Percentiles rank a stretch among this genome's conserved stretches.
These are phyloP conservation scores for Amniataba percoides DNA, from an alignment of 2,797 vertebrate genomes.

Conservation along the genomic window DNA sequence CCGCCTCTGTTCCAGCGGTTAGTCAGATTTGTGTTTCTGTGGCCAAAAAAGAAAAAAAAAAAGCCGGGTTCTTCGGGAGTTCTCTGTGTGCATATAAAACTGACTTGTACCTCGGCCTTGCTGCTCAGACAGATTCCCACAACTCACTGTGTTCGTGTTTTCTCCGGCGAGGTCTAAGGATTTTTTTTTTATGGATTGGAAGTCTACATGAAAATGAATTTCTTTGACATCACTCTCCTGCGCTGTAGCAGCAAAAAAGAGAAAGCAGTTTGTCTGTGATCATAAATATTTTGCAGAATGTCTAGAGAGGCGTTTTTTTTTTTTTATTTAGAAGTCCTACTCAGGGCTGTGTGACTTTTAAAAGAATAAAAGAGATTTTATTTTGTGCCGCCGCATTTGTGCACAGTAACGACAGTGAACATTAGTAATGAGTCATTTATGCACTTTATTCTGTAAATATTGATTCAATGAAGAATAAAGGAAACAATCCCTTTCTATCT, in stretches of 20 bases:
- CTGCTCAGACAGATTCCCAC: constrained; percentile 11
- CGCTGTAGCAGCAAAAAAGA: constrained; percentile 29
- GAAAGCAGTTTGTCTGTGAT: constrained; percentile 53
- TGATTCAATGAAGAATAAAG: constrained; percentile 35
- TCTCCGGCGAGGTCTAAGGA: constrained; percentile 25
- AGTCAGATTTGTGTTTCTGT: constrained; percentile 44
- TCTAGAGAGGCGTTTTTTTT: constrained; percentile 18
- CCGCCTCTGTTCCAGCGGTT: constrained; percentile 40
- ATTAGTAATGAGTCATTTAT: constrained; percentile 17
- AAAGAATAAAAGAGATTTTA: not conserved
- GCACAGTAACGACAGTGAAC: constrained; percentile 1
- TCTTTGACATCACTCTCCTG: constrained; percentile 43
- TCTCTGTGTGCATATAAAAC: constrained; percentile 12
- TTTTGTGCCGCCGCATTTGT: constrained; percentile 3
- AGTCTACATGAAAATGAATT: constrained; percentile 48
- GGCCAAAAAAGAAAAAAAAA: constrained; percentile 46
- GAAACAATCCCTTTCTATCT: constrained; percentile 27
- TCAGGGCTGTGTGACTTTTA: constrained; percentile 30
- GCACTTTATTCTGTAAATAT: constrained; percentile 37
- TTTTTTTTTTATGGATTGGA: constrained; percentile 45
- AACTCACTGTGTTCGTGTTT: constrained; percentile 46
- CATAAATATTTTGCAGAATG: constrained; percentile 56
- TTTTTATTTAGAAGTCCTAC: not conserved
- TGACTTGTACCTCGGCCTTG: constrained; percentile 13
- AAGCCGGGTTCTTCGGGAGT: constrained; percentile 11